These are phyloP conservation scores for Tetrapedia diversipes DNA, from an alignment of 2,888 invertebrate genomes.

Conservation along the genomic window DNA sequence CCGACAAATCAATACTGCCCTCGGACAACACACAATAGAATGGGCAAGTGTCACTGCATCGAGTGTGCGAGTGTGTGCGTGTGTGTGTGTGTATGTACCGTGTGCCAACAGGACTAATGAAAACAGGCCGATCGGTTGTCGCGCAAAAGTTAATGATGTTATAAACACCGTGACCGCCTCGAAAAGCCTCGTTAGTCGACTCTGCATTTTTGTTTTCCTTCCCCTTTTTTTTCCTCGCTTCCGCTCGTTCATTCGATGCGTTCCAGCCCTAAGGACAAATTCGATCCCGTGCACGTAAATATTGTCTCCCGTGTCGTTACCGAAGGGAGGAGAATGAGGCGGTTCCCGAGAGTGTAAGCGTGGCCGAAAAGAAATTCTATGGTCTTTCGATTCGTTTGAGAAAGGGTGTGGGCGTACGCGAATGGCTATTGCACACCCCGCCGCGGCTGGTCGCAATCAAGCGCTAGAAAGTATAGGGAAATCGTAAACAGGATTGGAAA, in stretches of 20 bases:
- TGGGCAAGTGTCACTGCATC: slow-evolving; percentile 45
- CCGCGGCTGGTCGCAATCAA: slow-evolving; percentile 33
- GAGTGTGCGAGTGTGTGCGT: no score
- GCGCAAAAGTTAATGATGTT: slow-evolving; percentile 64
- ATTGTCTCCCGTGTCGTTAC: slow-evolving; percentile 34
- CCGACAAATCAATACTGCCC: slow-evolving; percentile 63
- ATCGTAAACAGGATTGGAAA: slow-evolving; percentile 39
- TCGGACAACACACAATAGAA: slow-evolving; percentile 57
- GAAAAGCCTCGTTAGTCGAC: slow-evolving; percentile 49
- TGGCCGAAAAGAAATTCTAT: slow-evolving; percentile 37
- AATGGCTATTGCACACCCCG: slow-evolving; percentile 42
- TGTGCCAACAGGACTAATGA: slow-evolving; percentile 56
- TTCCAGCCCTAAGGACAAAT: slow-evolving; percentile 41
- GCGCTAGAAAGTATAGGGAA: slow-evolving; percentile 34
- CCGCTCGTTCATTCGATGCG: background rate
- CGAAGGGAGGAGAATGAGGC: background rate
- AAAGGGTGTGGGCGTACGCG: slow-evolving; percentile 17
- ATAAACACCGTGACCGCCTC: slow-evolving; percentile 56
- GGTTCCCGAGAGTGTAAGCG: slow-evolving; percentile 1
- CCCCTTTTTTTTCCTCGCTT: background rate
- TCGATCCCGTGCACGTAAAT: slow-evolving; percentile 38
- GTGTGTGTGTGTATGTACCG: no score
- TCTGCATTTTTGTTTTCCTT: slow-evolving; percentile 18
- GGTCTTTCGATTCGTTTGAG: slow-evolving; percentile 46
- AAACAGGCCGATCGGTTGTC: slow-evolving; percentile 51